These are phyloP conservation scores for Eueremaeus valkanovi DNA, from an alignment of 2,888 invertebrate genomes.

Conservation along the genomic window DNA sequence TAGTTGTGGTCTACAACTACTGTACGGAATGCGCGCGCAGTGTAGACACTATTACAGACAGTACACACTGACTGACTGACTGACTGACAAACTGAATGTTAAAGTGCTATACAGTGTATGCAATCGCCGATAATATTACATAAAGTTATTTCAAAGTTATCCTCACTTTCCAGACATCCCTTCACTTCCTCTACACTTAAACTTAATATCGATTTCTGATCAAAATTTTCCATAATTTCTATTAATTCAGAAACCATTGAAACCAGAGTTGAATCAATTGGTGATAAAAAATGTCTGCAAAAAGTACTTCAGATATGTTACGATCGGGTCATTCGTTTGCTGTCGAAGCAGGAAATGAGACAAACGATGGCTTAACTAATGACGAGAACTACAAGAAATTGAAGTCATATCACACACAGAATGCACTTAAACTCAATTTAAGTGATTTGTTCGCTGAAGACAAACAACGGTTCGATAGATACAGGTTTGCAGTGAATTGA, in stretches of 20 bases:
- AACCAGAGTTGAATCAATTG: constrained; percentile 8
- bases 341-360: constrained; percentile 11
- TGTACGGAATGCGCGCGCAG: too few relatives aligned
- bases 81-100: too few relatives aligned
- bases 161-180: too few relatives aligned
- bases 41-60: too few relatives aligned
- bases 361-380: constrained; percentile 54
- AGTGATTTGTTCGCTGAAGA: constrained; percentile 75
- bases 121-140: too few relatives aligned
- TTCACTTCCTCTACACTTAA: too few relatives aligned
- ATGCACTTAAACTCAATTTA: constrained; percentile 73
- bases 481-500: constrained; percentile 71
- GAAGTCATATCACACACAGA: constrained; percentile 66
- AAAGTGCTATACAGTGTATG: too few relatives aligned
- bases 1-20: too few relatives aligned
- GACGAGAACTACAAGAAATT: constrained; percentile 72
- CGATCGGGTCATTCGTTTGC: constrained; percentile 19
- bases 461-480: constrained; percentile 76
- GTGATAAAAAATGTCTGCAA: neutral
- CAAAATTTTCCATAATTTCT: neutral
- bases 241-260: too few relatives aligned
- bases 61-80: too few relatives aligned
- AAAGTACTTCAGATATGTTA: constrained; percentile 34
- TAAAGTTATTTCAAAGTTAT: too few relatives aligned
- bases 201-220: neutral